Conservation (phyloP, 2,888 invertebrate genomes). For the Pristionchus entomophagus region DNA sequence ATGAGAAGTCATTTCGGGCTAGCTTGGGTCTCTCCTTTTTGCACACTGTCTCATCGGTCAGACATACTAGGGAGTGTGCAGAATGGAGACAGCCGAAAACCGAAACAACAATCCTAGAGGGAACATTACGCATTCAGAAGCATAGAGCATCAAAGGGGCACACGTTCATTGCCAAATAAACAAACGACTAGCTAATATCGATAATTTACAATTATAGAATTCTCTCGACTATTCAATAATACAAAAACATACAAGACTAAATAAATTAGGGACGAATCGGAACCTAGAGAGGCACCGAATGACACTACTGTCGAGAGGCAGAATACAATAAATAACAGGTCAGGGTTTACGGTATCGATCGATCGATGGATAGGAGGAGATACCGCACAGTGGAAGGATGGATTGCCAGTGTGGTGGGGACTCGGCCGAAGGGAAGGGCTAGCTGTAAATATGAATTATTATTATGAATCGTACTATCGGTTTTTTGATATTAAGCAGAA, state of each 20-base stretch:
- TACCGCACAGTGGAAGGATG: background rate
- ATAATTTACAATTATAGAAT: slow-evolving; percentile 34
- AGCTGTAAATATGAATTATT: slow-evolving; percentile 9
- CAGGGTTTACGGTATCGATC: background rate
- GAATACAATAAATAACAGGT: slow-evolving; percentile 31
- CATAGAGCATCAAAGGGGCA: slow-evolving; percentile 1
- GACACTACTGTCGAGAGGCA: slow-evolving; percentile 16
- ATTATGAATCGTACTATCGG: background rate
- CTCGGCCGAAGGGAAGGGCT: background rate
- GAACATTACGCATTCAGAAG: slow-evolving; percentile 33
- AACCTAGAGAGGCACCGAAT: slow-evolving; percentile 10
- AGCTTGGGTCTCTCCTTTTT: too few species aligned
- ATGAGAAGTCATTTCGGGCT: too few species aligned
- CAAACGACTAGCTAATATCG: slow-evolving; percentile 10
- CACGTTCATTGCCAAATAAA: background rate
- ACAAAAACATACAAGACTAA: background rate
- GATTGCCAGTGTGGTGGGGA: slow-evolving; percentile 26
- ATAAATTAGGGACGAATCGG: slow-evolving; percentile 28
- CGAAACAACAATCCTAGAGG: too few species aligned
- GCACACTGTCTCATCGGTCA: too few species aligned
- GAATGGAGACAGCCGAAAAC: too few species aligned
- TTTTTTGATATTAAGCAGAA: background rate
- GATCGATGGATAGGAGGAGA: slow-evolving; percentile 15
- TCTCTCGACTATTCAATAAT: too few species aligned
- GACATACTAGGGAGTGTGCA: too few species aligned